phyloP scores from a whole-genome alignment of 92 coral and sea anemone species.

The Palythoa caribaeorum region DNA sequence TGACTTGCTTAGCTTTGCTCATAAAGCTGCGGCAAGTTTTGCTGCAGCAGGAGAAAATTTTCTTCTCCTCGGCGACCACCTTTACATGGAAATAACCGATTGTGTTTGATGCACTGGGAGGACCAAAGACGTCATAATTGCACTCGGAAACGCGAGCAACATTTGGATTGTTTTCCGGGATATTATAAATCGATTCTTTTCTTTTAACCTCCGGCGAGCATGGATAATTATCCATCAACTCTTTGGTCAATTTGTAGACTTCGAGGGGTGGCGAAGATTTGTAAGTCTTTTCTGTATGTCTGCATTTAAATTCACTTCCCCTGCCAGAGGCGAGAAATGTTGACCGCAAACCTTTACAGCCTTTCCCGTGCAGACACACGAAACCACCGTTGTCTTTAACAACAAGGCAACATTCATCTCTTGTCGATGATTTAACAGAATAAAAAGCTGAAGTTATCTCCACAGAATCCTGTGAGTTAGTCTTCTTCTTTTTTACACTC shows the following conservation, averaged over 20 bases:
- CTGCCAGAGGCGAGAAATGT: slow-evolving; percentile 13
- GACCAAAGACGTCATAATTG: slow-evolving; percentile 48
- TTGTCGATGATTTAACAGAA: slow-evolving; percentile 13
- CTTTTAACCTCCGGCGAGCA: background rate
- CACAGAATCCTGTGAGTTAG: slow-evolving; percentile 2
- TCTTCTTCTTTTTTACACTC: no score
- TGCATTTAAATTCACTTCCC: background rate
- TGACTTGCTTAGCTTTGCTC: slow-evolving; percentile 47
- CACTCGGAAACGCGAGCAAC: slow-evolving; percentile 42
- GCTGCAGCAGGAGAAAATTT: slow-evolving; percentile 39
- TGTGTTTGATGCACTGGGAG: slow-evolving; percentile 59
- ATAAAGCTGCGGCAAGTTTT: slow-evolving; percentile 45
- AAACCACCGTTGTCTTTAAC: background rate
- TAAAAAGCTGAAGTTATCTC: background rate
- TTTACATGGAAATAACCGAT: slow-evolving; percentile 57
- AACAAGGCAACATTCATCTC: slow-evolving; percentile 33
- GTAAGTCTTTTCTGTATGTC: background rate
- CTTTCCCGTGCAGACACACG: slow-evolving; percentile 24
- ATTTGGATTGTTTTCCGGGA: slow-evolving; percentile 29
- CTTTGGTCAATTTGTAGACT: background rate
- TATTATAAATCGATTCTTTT: background rate
- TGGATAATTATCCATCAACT: background rate
- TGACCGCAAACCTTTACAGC: slow-evolving; percentile 5
- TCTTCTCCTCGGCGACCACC: slow-evolving; percentile 12
- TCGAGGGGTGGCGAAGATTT: background rate